Evolutionary conservation across 2,797 vertebrate genomes (phyloP).

Genomic region (Craterocephalus amniculus): DNA sequence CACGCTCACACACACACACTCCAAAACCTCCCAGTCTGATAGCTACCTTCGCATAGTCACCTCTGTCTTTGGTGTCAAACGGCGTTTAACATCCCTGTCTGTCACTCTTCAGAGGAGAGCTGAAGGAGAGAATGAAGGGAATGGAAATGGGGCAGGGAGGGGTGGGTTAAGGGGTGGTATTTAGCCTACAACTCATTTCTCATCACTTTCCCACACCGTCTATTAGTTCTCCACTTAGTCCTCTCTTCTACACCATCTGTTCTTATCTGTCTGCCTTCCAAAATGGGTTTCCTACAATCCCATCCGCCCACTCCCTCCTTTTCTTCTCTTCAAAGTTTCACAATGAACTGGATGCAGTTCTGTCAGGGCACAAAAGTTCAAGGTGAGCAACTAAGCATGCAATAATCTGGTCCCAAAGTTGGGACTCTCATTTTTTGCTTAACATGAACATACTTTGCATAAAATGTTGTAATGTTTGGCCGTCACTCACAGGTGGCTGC

Average conservation of each 20-base stretch:
- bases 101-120: slow-evolving; percentile 82
- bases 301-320: slow-evolving; percentile 40
- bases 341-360: slow-evolving; percentile 11
- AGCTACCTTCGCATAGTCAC: slow-evolving; percentile 75
- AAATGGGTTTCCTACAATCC: slow-evolving; percentile 54
- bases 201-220: slow-evolving; percentile 69
- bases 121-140: slow-evolving; percentile 69
- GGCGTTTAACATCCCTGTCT: slow-evolving; percentile 88
- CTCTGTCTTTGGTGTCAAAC: slow-evolving; percentile 87
- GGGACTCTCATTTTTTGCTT: background rate
- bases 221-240: slow-evolving; percentile 70
- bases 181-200: slow-evolving; percentile 73
- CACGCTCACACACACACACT: slow-evolving; percentile 48
- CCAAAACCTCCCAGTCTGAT: slow-evolving; percentile 76
- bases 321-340: slow-evolving; percentile 24
- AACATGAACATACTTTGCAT: background rate
- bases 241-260: slow-evolving; percentile 63
- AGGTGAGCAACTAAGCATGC: slow-evolving; percentile 15
- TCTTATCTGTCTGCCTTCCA: slow-evolving; percentile 63
- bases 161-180: slow-evolving; percentile 36
- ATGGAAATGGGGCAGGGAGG: slow-evolving; percentile 37
- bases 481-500: too few relatives aligned
- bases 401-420: background rate
- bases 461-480: too few relatives aligned
- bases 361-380: slow-evolving; percentile 15